Base-by-base conservation (phyloP, 2,797 vertebrate species). In the Propithecus deckenii region DNA sequence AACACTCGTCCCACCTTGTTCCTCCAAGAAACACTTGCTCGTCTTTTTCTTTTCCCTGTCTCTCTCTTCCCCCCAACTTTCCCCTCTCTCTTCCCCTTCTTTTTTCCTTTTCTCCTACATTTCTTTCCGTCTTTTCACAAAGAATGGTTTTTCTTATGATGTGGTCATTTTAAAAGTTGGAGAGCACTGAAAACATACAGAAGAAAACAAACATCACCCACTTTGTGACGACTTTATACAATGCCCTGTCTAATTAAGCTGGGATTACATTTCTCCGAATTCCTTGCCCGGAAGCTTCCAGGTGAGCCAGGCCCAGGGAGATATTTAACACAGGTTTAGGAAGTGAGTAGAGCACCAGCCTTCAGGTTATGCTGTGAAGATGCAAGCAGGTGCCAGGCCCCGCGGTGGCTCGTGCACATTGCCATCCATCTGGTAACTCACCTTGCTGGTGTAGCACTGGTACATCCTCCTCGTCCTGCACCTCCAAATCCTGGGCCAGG, bases 311-410 rank as follows among this genome's bases (percentile, higher is more conserved):
- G 4, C 63, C 74, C 9, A 63, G 88, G 69, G 18, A 80, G 43
- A 38, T 0, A 0, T 32, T 52, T 32, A 14, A 23, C 1, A 0
- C 23, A 38, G 23, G 32, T 23, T 25, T 30, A 43, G 20, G 30
- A 2, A 43, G 89, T 46, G 1, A 38, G 32, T 18, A 11, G 59
- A 59, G 50, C 43, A 48, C 22, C 18, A 9, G 46, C 52, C n/a
- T 2, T 13, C 25, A 10, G 28, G 59, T 2, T 71, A 4, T 0
- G 6, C 12, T 52, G 46, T 23, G 32, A 28, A 43, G 57, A 25
- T 10, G 78, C 13, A 12, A 71, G 75, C 48, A 25, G 71, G 15
- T 14, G 2, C 22, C 4, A 2, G 71, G n/a, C 41, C 38, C 28
- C 6, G n/a, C 11, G 50, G 30, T 57, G 57, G 32, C 52, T 18